Percentiles rank a stretch among this genome's conserved stretches.
Conservation (phyloP, 2,113 vertebrate genomes). For the Bos javanicus region DNA sequence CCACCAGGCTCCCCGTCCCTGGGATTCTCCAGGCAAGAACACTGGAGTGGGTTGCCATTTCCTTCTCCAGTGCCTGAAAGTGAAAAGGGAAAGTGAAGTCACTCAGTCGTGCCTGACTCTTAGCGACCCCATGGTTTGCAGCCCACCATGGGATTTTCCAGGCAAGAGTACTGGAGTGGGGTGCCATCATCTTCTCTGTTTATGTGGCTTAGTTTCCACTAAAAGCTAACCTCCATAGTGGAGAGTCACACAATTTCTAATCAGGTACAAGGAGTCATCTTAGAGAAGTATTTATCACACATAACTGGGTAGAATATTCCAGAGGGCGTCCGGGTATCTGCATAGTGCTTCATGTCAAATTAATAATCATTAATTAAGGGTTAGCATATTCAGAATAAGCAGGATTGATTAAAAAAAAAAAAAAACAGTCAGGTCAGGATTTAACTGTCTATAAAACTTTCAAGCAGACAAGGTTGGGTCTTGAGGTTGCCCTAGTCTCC, state of each 20-base stretch:
- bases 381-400: slow-evolving; percentile 45
- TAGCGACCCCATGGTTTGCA: too few species aligned
- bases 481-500: background rate
- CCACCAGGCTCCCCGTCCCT: too few species aligned
- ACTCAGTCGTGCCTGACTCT: too few species aligned
- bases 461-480: background rate
- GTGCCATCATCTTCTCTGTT: background rate
- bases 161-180: too few species aligned
- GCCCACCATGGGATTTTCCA: too few species aligned
- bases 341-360: slow-evolving; percentile 33
- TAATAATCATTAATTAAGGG: slow-evolving; percentile 56
- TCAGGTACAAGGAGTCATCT: slow-evolving; percentile 30
- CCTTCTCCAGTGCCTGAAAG: too few species aligned
- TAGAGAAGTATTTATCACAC: slow-evolving; percentile 50
- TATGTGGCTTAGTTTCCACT: slow-evolving; percentile 10
- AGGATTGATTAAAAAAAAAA: background rate
- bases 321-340: slow-evolving; percentile 44
- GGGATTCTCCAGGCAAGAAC: too few species aligned
- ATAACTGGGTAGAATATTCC: slow-evolving; percentile 42
- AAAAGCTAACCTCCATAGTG: slow-evolving; percentile 35
- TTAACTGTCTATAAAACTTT: background rate
- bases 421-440: background rate
- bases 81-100: too few species aligned
- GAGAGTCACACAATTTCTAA: slow-evolving; percentile 51
- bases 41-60: too few species aligned